phyloP scores from a whole-genome alignment of 2,797 vertebrate genomes.

The Microctenopoma stevenorrisi region DNA sequence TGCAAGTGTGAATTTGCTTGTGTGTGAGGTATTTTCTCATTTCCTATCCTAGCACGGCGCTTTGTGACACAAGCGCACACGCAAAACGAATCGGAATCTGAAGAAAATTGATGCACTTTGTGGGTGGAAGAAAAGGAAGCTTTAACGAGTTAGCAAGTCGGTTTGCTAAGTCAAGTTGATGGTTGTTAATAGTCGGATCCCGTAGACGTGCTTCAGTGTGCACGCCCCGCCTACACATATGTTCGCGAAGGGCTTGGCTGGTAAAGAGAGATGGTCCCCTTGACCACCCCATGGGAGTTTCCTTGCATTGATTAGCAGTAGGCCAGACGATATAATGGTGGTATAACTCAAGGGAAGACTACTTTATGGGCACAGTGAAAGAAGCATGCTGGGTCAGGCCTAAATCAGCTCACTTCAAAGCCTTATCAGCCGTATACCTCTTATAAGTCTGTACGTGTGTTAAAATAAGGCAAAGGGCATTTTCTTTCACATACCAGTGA shows the following conservation, averaged over 20 bases:
- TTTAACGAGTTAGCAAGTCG: slow-evolving; percentile 45
- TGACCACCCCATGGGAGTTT: slow-evolving; percentile 58
- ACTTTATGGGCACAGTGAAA: slow-evolving; percentile 68
- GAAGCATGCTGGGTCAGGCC: slow-evolving; percentile 46
- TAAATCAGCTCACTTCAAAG: slow-evolving; percentile 51
- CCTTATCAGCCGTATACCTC: slow-evolving; percentile 49
- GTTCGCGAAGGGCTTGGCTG: slow-evolving; percentile 22
- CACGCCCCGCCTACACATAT: slow-evolving; percentile 16
- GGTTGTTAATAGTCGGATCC: slow-evolving; percentile 37
- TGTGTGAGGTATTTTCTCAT: slow-evolving; percentile 48
- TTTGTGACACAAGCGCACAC: slow-evolving; percentile 50
- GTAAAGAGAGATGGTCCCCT: slow-evolving; percentile 31
- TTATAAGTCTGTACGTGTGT: not conserved
- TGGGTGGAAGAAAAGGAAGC: slow-evolving; percentile 24
- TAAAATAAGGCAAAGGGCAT: not conserved
- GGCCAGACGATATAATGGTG: slow-evolving; percentile 75
- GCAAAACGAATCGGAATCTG: not conserved
- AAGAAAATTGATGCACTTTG: slow-evolving; percentile 30
- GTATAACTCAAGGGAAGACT: slow-evolving; percentile 74
- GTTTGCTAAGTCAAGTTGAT: slow-evolving; percentile 27
- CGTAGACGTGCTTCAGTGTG: slow-evolving; percentile 39
- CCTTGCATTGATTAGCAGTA: slow-evolving; percentile 81
- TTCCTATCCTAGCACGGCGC: slow-evolving; percentile 27
- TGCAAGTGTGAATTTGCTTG: slow-evolving; percentile 58
- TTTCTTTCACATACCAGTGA: not conserved